These are phyloP conservation scores for Acropora tenuis DNA, from an alignment of 64 coral and sea anemone species.

Conservation along the genomic window DNA sequence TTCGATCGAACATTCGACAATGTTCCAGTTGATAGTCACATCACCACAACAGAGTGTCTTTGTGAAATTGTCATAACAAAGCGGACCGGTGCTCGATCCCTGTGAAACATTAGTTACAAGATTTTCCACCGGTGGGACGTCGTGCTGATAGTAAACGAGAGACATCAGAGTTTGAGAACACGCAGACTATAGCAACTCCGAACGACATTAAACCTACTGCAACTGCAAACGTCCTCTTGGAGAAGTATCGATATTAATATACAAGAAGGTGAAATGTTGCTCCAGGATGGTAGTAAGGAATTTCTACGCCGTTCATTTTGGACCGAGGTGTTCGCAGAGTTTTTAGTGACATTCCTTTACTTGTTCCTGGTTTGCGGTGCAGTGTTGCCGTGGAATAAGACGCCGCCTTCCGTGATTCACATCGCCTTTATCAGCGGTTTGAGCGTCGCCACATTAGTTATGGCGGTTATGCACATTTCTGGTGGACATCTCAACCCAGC, in stretches of 20 bases:
- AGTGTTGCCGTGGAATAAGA: constrained; percentile 27
- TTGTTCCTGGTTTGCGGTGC: constrained; percentile 59
- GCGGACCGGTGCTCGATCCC: no score
- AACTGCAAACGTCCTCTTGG: neutral
- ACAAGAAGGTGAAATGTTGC: neutral
- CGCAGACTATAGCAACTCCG: no score
- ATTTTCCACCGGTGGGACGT: no score
- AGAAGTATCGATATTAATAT: neutral
- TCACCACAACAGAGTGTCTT: no score
- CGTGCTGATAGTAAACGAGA: no score
- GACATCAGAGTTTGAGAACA: no score
- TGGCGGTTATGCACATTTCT: constrained; percentile 44
- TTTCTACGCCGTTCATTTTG: constrained; percentile 37
- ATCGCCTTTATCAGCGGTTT: constrained; percentile 62
- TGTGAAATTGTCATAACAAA: no score
- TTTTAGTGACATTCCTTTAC: constrained; percentile 39
- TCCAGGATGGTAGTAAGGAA: constrained; percentile 6
- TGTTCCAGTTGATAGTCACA: no score
- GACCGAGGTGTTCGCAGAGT: constrained; percentile 42
- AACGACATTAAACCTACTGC: no score
- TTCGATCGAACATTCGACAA: no score
- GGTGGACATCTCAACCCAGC: constrained; percentile 82
- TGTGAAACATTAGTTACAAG: no score
- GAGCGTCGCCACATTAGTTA: constrained; percentile 34
- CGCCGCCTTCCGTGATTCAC: constrained; percentile 41